Base-by-base conservation (phyloP, 2,113 vertebrate species). In the Cnemophilus loriae region DNA sequence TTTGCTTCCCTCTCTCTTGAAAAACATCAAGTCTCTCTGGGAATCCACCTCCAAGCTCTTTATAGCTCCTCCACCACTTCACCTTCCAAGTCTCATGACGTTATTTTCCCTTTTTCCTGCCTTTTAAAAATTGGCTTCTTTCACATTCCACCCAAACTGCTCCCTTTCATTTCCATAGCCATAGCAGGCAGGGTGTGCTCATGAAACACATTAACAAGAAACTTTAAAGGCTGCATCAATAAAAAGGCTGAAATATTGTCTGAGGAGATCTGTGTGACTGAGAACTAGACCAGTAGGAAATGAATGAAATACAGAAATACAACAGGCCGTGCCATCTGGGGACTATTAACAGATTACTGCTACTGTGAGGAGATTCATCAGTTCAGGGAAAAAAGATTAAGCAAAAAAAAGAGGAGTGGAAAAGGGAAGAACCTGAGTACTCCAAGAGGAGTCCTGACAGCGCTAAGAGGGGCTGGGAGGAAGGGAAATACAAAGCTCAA, bases 161-260 rank as follows among this genome's bases (percentile, higher is more conserved):
- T 90, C 27, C 61, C 75, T 93, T 91, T 83, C 87, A 86, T 93
- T 95, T 92, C 53, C 85, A 53, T 49, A 67, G 80, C 18, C 16
- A 0, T 4, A 14, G 80, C 47, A 77, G 91, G 69, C 87, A 78
- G 76, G 61, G 46, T 6, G 26, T 76, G 87, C 68, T 87, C 87
- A 61, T 35, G 53, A 85, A 92, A 65, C 30, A 69, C 55, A 70
- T 77, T 77, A 93, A 86, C 63, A 69, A 46, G 65, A 80, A 84
- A 67, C 90, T 83, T 69, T 32, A 93, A 94, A 95, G 75, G 55
- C 59, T 92, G 26, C 27, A 57, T 65, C 83, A 77, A 77, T 67
- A 84, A 83, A 90, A 79, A 93, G 90, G 12, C 76, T 90, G 75
- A 90, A 90, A 74, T 70, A 84, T 14, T 57, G 49, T 87, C 90